Conservation (phyloP, 2,797 vertebrate genomes). For the Benthosema pterotum region DNA sequence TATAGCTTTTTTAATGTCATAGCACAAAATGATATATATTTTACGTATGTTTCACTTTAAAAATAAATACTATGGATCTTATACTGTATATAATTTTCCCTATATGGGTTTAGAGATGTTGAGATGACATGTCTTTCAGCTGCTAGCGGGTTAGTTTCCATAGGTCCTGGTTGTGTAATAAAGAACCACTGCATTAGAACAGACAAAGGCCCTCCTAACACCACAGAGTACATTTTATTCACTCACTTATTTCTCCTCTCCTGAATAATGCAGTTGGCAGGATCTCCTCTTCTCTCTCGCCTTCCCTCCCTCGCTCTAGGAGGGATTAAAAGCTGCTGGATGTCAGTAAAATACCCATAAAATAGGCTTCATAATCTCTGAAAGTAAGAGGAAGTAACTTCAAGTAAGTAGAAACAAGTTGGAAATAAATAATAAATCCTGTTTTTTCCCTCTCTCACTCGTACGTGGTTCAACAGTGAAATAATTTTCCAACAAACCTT, state of each 20-base stretch:
- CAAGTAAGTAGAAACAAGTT: too few species aligned
- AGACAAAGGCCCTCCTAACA: not conserved
- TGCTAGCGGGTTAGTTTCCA: too few species aligned
- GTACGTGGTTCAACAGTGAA: slow-evolving; percentile 36
- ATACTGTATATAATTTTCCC: too few species aligned
- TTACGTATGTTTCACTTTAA: too few species aligned
- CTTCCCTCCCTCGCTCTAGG: slow-evolving; percentile 15
- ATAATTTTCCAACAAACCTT: slow-evolving; percentile 55
- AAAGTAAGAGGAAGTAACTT: slow-evolving; percentile 5
- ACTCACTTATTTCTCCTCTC: not conserved
- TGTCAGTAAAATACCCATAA: slow-evolving; percentile 50
- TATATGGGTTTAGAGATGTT: too few species aligned
- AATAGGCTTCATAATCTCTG: slow-evolving; percentile 58
- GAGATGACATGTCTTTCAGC: too few species aligned
- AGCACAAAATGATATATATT: too few species aligned
- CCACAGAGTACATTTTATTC: slow-evolving; percentile 4
- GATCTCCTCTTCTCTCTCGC: slow-evolving; percentile 19
- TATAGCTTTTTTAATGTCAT: too few species aligned
- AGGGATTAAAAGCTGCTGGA: slow-evolving; percentile 43
- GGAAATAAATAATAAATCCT: not conserved
- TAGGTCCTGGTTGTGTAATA: too few species aligned
- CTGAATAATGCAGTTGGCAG: slow-evolving; percentile 17
- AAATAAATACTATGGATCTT: too few species aligned
- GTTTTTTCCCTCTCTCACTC: slow-evolving; percentile 26
- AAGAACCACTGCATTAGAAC: not conserved